A percentile compares a stretch with the other conserved stretches of the same genome.
phyloP scores from a whole-genome alignment of 2,888 invertebrate genomes.

The Archips crataeganus region DNA sequence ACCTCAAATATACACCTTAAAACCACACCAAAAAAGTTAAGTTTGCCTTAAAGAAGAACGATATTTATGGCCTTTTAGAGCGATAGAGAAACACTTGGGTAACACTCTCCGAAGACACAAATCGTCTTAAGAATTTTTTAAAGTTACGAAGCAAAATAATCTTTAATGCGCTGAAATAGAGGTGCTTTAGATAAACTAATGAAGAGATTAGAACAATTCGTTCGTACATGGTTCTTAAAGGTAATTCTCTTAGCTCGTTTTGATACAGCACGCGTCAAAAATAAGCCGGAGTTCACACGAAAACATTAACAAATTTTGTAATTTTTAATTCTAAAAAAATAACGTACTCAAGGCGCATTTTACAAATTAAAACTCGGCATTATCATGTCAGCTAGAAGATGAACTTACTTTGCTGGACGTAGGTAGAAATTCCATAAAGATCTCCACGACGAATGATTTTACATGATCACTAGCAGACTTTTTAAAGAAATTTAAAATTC shows the following conservation, averaged over 20 bases:
- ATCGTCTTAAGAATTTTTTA: constrained; percentile 57
- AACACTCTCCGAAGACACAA: constrained; percentile 60
- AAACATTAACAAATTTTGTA: neutral
- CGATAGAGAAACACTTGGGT: constrained; percentile 46
- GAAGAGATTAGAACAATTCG: constrained; percentile 65
- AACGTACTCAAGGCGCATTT: too few species aligned
- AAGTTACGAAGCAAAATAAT: constrained; percentile 51
- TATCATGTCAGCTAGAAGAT: too few species aligned
- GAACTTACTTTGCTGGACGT: too few species aligned
- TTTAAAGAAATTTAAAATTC: too few species aligned
- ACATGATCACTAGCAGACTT: too few species aligned
- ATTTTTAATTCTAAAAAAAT: neutral
- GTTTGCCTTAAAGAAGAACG: constrained; percentile 16
- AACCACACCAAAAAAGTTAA: neutral
- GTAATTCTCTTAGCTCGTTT: constrained; percentile 61
- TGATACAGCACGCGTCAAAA: constrained; percentile 66
- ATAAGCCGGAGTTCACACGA: constrained; percentile 44
- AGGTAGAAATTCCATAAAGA: too few species aligned
- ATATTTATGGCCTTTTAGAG: constrained; percentile 44
- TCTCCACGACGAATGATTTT: too few species aligned
- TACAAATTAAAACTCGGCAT: too few species aligned
- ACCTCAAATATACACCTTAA: constrained; percentile 43
- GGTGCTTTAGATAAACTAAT: constrained; percentile 55
- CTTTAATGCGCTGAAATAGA: constrained; percentile 52
- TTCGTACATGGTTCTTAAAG: constrained; percentile 59